Evolutionary conservation across 2,797 vertebrate species (phyloP).

Genomic region (Erpetoichthys calabaricus): DNA sequence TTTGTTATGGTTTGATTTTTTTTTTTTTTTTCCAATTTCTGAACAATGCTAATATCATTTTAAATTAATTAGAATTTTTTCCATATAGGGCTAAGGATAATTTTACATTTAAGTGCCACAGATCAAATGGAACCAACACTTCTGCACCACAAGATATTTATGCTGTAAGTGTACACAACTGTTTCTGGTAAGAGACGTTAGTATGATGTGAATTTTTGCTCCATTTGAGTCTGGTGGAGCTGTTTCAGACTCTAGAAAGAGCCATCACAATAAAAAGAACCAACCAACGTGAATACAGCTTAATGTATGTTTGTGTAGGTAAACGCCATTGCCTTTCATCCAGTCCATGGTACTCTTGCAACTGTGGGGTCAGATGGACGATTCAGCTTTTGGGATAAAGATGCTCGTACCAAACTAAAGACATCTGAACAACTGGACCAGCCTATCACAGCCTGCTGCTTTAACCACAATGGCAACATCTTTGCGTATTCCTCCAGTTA

Average conservation of each 20-base stretch:
- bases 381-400: constrained; percentile 99
- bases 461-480: constrained; percentile 94
- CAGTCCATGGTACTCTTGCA: constrained; percentile 85
- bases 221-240: no score
- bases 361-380: constrained; percentile 93
- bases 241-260: no score
- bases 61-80: not conserved
- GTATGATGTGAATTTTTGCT: no score
- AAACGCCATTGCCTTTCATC: constrained; percentile 92
- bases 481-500: constrained; percentile 96
- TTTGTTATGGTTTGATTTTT: not conserved
- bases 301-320: constrained; percentile 47
- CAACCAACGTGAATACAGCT: no score
- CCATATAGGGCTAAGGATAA: constrained; percentile 83
- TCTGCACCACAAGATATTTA: constrained; percentile 95
- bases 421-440: constrained; percentile 93
- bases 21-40: constrained; percentile 2
- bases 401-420: constrained; percentile 93
- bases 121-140: constrained; percentile 96
- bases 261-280: no score
- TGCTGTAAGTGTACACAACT: constrained; percentile 59
- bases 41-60: constrained; percentile 3
- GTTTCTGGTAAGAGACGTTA: no score
- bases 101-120: constrained; percentile 97
- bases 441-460: constrained; percentile 87